Conservation (phyloP, 2,888 invertebrate genomes). For the Lepidonotus clava region DNA sequence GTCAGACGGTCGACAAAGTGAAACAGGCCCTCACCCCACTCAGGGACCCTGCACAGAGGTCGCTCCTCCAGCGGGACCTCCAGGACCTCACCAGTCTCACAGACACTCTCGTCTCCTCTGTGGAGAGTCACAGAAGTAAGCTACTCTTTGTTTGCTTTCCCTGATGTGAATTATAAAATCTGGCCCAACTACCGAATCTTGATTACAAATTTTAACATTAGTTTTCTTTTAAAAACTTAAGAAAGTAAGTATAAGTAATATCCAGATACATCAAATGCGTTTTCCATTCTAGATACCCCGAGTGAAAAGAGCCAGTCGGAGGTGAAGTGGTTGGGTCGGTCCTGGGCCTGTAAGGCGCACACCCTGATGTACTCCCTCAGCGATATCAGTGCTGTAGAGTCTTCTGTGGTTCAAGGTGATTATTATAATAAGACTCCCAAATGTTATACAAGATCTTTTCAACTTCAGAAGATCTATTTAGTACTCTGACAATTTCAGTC, state of each 20-base stretch:
- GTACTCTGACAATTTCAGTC: too few species aligned
- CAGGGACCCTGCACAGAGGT: background rate
- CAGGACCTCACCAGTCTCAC: background rate
- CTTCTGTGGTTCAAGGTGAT: conserved; percentile 22
- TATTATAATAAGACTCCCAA: too few species aligned
- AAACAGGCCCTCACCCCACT: conserved; percentile 24
- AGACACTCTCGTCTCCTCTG: background rate
- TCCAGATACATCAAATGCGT: too few species aligned
- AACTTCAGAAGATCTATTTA: too few species aligned
- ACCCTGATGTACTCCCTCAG: conserved; percentile 14
- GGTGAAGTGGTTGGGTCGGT: conserved; percentile 2
- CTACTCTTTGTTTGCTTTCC: background rate
- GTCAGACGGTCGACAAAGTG: background rate
- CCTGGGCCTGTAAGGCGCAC: conserved; percentile 49
- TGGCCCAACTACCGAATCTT: too few species aligned
- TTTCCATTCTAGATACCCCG: background rate
- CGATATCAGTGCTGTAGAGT: conserved; percentile 42
- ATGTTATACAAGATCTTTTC: too few species aligned
- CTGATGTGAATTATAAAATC: too few species aligned
- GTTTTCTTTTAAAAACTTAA: too few species aligned
- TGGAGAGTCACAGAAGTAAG: background rate
- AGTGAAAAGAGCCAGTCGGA: conserved; percentile 6
- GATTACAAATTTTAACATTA: too few species aligned
- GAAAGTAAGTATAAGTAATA: too few species aligned
- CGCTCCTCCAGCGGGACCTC: background rate